A percentile compares a stretch with the other conserved stretches of the same genome.
Evolutionary conservation across 2,113 vertebrate genomes (phyloP).

Genomic region (Bubo scandiacus): DNA sequence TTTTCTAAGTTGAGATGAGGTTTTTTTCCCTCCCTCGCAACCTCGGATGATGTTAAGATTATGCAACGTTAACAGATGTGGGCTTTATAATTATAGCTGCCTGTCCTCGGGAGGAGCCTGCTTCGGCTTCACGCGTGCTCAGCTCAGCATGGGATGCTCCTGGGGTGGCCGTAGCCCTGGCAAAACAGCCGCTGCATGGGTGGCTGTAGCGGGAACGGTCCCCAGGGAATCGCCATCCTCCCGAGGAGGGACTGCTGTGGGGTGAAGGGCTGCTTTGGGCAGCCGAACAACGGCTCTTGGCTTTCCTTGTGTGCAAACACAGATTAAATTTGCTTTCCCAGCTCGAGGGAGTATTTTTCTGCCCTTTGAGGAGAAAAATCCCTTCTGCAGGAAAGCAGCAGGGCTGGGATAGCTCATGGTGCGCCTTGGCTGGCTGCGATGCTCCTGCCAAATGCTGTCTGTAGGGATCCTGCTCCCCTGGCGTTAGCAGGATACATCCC

Average conservation of each 20-base stretch:
- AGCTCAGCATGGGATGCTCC: neutral
- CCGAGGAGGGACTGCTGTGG: neutral
- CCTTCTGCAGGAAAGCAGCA: neutral
- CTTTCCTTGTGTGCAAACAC: neutral
- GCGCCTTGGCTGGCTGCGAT: neutral
- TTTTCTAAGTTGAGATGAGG: neutral
- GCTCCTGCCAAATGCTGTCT: neutral
- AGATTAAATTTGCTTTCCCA: neutral
- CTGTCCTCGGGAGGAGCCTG: neutral
- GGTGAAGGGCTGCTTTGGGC: neutral
- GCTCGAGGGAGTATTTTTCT: neutral
- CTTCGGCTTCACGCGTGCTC: neutral
- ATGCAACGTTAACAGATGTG: conserved; percentile 47
- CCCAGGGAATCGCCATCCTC: neutral
- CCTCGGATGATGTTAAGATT: neutral
- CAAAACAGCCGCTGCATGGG: neutral
- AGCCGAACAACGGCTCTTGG: neutral
- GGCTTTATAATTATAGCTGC: conserved; percentile 1
- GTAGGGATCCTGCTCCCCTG: neutral
- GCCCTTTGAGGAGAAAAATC: neutral
- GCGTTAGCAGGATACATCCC: neutral
- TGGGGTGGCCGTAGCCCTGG: neutral
- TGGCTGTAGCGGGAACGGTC: neutral
- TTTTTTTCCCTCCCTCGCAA: neutral
- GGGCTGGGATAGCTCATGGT: neutral